Conservation (phyloP, 2,797 vertebrate genomes). For the Pantherophis vulpinus region DNA sequence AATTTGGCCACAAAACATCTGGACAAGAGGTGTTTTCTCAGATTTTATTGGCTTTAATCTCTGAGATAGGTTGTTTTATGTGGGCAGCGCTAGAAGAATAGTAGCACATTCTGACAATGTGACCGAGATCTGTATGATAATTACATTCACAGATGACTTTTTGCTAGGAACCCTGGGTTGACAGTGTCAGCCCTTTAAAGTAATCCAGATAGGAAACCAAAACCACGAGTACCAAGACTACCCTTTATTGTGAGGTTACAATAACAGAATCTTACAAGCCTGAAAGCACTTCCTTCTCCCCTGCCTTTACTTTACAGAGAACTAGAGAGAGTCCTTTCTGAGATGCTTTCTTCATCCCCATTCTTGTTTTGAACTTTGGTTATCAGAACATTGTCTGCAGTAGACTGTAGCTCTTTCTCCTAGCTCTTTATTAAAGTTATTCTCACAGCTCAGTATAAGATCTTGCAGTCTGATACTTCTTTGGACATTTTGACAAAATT, state of each 20-base stretch:
- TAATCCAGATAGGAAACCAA: neutral
- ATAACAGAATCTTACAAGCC: neutral
- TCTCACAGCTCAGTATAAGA: neutral
- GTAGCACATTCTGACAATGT: neutral
- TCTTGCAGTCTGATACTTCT: neutral
- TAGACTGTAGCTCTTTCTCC: neutral
- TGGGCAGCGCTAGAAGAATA: neutral
- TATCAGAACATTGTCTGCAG: neutral
- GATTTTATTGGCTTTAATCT: neutral
- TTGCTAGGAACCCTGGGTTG: neutral
- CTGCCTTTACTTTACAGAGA: neutral
- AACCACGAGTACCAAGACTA: neutral
- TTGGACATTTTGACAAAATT: neutral
- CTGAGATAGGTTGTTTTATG: neutral
- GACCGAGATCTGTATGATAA: neutral
- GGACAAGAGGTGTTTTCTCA: neutral
- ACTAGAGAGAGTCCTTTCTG: neutral
- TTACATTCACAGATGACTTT: neutral
- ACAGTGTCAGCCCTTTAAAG: neutral
- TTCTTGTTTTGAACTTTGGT: neutral
- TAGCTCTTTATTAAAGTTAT: neutral
- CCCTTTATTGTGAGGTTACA: neutral
- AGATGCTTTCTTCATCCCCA: neutral
- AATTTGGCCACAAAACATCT: neutral
- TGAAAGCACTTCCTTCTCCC: neutral